phyloP scores from a whole-genome alignment of 2,113 vertebrate species.

The Apus apus region DNA sequence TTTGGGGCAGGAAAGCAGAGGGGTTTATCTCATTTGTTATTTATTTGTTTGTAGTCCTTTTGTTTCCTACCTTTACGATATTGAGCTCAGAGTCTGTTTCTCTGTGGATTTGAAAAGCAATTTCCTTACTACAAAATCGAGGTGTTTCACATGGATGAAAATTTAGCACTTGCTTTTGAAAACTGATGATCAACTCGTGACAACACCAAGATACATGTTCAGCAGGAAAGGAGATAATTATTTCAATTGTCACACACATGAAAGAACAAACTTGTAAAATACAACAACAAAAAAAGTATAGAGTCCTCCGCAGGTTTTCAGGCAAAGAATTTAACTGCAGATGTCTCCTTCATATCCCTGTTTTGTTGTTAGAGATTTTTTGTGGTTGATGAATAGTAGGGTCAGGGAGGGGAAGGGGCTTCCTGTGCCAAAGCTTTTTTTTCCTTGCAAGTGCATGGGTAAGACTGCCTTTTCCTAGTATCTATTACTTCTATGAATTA shows the following conservation, averaged over 20 bases:
- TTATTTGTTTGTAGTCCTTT: neutral
- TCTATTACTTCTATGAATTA: neutral
- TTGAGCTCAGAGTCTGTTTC: neutral
- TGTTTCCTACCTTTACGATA: neutral
- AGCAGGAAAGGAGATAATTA: neutral
- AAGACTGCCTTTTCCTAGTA: neutral
- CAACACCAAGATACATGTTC: neutral
- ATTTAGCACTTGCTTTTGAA: neutral
- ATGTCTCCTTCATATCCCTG: neutral
- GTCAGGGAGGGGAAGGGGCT: neutral
- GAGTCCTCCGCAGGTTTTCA: neutral
- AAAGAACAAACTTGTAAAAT: neutral
- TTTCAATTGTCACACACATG: neutral
- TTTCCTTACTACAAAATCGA: neutral
- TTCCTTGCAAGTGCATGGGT: neutral
- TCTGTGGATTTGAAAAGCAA: neutral
- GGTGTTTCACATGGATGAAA: neutral
- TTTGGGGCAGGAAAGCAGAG: neutral
- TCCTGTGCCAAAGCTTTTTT: neutral
- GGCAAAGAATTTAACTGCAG: neutral
- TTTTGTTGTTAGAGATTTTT: neutral
- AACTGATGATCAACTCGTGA: neutral
- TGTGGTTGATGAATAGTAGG: neutral
- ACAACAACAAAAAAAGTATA: no score
- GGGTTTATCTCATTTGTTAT: neutral